phyloP scores from a whole-genome alignment of 2,797 vertebrate genomes.

The Sebastes matsubarae region DNA sequence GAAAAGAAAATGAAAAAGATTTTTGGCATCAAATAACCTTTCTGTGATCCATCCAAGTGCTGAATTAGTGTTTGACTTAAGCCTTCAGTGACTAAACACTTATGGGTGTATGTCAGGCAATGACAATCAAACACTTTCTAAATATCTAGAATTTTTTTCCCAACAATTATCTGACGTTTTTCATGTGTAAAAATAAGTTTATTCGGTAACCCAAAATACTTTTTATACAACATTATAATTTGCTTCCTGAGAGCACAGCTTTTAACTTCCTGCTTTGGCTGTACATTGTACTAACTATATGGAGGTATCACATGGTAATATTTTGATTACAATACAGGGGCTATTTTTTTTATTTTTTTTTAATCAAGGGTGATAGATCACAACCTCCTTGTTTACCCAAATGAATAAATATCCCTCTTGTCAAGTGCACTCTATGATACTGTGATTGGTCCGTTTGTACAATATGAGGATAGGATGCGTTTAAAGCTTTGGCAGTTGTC shows the following conservation, averaged over 20 bases:
- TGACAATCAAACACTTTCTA: neutral
- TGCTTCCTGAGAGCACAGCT: neutral
- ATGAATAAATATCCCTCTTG: neutral
- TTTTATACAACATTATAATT: conserved; percentile 29
- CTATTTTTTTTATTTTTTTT: neutral
- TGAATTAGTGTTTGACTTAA: neutral
- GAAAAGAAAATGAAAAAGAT: neutral
- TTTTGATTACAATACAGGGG: neutral
- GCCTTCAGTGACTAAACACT: conserved; percentile 6
- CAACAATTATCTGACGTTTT: neutral
- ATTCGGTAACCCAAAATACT: conserved; percentile 49
- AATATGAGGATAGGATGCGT: conserved; percentile 9
- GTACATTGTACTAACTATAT: neutral
- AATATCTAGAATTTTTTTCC: neutral
- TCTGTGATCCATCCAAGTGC: neutral
- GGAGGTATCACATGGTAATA: neutral
- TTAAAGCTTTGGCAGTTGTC: conserved; percentile 49
- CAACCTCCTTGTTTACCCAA: neutral
- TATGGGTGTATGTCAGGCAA: neutral
- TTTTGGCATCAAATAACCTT: conserved; percentile 3
- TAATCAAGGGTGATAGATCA: neutral
- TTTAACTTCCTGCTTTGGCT: neutral
- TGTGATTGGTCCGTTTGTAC: conserved; percentile 2
- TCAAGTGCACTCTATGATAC: neutral
- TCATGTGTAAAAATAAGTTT: conserved; percentile 46